phyloP scores from a whole-genome alignment of 2,797 vertebrate genomes.

The Hippoglossus hippoglossus region DNA sequence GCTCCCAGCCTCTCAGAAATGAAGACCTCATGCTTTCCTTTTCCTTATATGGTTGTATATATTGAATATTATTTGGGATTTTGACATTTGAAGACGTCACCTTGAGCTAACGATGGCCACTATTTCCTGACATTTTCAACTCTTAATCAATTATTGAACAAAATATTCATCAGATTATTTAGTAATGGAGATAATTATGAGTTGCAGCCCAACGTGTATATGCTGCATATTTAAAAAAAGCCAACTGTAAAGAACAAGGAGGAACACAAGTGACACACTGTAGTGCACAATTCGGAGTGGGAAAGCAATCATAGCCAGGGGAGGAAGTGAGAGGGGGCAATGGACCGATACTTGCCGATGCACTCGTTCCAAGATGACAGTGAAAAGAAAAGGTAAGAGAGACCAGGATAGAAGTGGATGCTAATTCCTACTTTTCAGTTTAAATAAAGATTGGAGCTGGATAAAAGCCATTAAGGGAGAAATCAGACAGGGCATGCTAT shows the following conservation, averaged over 20 bases:
- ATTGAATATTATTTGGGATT: background rate
- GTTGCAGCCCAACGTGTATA: slow-evolving; percentile 3
- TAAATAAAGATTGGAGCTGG: slow-evolving; percentile 90
- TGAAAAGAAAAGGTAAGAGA: slow-evolving; percentile 77
- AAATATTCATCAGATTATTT: background rate
- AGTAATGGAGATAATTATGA: background rate
- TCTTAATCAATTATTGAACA: slow-evolving; percentile 1
- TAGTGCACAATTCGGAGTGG: slow-evolving; percentile 56
- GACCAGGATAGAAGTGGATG: slow-evolving; percentile 79
- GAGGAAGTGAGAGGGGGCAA: slow-evolving; percentile 55
- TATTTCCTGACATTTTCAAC: slow-evolving; percentile 33
- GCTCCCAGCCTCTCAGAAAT: background rate
- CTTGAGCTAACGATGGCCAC: background rate
- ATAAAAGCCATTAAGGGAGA: slow-evolving; percentile 91
- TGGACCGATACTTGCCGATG: slow-evolving; percentile 64
- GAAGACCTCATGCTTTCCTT: background rate
- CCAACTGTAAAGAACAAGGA: slow-evolving; percentile 17
- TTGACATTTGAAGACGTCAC: background rate
- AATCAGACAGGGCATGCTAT: slow-evolving; percentile 89
- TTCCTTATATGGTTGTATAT: background rate
- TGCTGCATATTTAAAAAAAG: slow-evolving; percentile 16
- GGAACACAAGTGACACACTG: slow-evolving; percentile 44
- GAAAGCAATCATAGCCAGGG: slow-evolving; percentile 57
- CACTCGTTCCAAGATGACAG: slow-evolving; percentile 67
- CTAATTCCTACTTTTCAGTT: slow-evolving; percentile 90